Evolutionary conservation across 2,888 invertebrate genomes (phyloP), one percentile per base, ranked within the genome.

Genomic region (Agrenia bidenticulata): DNA sequence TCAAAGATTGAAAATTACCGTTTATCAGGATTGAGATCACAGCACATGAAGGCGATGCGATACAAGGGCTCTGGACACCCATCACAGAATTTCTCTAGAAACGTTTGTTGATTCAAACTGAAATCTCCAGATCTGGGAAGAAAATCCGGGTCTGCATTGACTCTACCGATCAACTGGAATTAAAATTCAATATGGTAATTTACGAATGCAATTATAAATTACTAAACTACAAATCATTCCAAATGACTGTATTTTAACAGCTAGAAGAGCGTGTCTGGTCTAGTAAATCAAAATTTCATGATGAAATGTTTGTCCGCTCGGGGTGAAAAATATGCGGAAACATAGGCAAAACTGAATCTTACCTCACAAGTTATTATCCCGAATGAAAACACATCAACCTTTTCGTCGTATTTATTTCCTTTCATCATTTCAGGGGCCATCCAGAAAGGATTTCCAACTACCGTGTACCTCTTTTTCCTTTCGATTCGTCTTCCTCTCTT

Each of bases 341-440:
- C 4, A 32, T 4, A 32, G 5, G 32, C 32, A 32, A 11, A 32
- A 32, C 5, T 32, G n/a, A n/a, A n/a, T n/a, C 42, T 15, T 66
- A 92, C 92, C 88, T 96, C 96, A 79, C 96, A 96, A 2, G 95
- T 82, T 67, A 96, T 89, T 73, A 96, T 95, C 37, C 96, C 96
- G 81, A 92, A 96, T 26, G 94, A 94, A 81, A 96, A 96, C 68
- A 96, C 89, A 78, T 96, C 96, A 0, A 96, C 96, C 80, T 94
- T 94, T 79, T 96, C 95, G 78, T 96, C 95, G 80, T 96, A 96
- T 73, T 91, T 90, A 77, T 92, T 90, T 21, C 94, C 94, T 80
- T 91, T 93, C 92, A 96, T 92, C 96, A 96, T 96, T 81, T 96
- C 96, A 0, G 96, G 96, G 0, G 96, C 27, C 96, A 96, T 96